Conservation (phyloP, 2,113 vertebrate genomes). For the Stigmatopora nigra region DNA sequence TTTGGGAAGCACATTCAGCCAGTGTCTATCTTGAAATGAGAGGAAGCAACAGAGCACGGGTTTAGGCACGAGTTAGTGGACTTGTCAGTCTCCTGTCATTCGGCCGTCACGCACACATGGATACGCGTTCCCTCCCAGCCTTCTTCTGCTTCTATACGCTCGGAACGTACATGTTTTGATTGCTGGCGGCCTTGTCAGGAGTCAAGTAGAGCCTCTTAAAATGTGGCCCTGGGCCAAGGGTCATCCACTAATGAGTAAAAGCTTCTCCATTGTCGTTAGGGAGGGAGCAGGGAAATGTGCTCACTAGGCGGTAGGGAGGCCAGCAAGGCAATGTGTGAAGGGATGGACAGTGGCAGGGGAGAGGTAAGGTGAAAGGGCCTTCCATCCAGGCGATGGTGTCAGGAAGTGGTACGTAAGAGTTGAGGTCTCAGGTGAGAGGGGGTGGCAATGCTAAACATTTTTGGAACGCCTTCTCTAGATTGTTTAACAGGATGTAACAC, state of each 20-base stretch:
- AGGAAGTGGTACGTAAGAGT: conserved; percentile 58
- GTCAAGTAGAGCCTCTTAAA: conserved; percentile 77
- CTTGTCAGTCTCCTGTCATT: conserved; percentile 67
- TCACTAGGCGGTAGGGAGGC: conserved; percentile 61
- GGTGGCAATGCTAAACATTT: conserved; percentile 59
- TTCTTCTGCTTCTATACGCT: conserved; percentile 33
- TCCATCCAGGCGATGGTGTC: conserved; percentile 30
- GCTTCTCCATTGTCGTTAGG: conserved; percentile 57
- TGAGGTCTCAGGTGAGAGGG: conserved; percentile 68
- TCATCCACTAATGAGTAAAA: conserved; percentile 74
- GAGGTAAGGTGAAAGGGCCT: conserved; percentile 53
- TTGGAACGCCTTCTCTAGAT: conserved; percentile 26
- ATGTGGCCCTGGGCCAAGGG: conserved; percentile 69
- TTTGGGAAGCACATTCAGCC: conserved; percentile 18
- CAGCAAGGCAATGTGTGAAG: conserved; percentile 60
- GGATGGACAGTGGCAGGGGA: conserved; percentile 60
- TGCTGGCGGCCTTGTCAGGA: conserved; percentile 73
- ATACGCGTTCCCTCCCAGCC: conserved; percentile 30
- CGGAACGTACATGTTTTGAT: conserved; percentile 66
- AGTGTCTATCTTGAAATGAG: conserved; percentile 14
- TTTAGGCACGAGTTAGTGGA: conserved; percentile 57
- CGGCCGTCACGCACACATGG: conserved; percentile 60
- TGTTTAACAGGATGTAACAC: background rate
- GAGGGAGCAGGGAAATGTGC: conserved; percentile 62
- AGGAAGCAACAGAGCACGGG: conserved; percentile 40